Evolutionary conservation across 2,797 vertebrate species (phyloP), one percentile per base, ranked within the genome.

Genomic region (Acropternis orthonyx): DNA sequence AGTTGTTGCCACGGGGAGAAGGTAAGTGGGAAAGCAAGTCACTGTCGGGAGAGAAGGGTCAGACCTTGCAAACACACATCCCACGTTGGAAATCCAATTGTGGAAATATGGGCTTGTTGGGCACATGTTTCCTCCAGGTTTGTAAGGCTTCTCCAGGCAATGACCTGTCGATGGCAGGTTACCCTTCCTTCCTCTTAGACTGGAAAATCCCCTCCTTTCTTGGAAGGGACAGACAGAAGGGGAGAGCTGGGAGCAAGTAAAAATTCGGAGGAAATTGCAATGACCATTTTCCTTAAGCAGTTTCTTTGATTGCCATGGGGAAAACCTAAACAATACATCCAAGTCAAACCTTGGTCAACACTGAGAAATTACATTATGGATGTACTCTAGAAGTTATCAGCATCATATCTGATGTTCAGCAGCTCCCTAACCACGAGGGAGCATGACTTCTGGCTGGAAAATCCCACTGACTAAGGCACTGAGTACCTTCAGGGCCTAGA

Each of bases 81-180:
- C 44, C 34, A 36, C 1, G 1, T 1, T 26, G 34, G 26, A 10
- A 87, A 44, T n/a, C 7, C 59, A 5, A 5, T 1, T 0, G 0
- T 9, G 46, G 63, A 56, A 46, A 28, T 4, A 7, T 0, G 9
- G 51, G 49, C 28, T 49, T 61, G 4, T 4, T 36, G 27, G 24
- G 37, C 26, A 34, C 14, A 27, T 0, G 0, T 52, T 41, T 63
- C 27, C 69, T 44, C 41, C 69, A 43, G 30, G 66, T 54, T 20
- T 61, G 23, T 28, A 41, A 34, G 10, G 2, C 27, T 61, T 52
- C 2, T 0, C 54, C 2, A 1, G 9, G 26, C 4, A 2, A 8
- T 19, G 36, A 36, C 59, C 62, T 27, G 13, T 7, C 2, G 10
- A 7, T 16, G 30, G 28, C 51, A 65, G 18, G n/a, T 61, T 44